Evolutionary conservation across 2,888 invertebrate genomes (phyloP).

Genomic region (Lissonota sp.): DNA sequence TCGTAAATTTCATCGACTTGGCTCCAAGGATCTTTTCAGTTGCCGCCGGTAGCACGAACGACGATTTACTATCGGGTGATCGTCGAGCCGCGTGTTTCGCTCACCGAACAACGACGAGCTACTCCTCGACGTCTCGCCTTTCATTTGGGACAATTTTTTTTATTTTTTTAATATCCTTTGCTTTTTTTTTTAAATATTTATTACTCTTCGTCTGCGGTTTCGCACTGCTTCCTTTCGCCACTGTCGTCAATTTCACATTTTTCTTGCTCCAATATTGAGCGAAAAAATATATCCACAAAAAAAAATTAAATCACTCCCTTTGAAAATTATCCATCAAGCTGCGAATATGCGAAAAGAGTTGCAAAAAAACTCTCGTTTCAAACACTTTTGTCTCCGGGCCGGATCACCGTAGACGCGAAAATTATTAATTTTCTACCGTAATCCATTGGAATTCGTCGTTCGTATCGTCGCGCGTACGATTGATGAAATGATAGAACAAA

Average conservation of each 20-base stretch:
- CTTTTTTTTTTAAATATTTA: background rate
- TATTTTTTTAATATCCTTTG: background rate
- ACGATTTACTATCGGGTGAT: conserved; percentile 12
- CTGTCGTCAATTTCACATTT: too few relatives aligned
- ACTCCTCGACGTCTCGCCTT: conserved; percentile 48
- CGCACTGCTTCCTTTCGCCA: background rate
- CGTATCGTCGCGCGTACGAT: background rate
- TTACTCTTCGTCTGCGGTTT: background rate
- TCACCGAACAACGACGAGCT: conserved; percentile 53
- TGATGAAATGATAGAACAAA: background rate
- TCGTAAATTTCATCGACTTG: conserved; percentile 5
- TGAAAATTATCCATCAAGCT: too few relatives aligned
- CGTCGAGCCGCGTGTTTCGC: conserved; percentile 46
- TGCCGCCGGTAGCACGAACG: conserved; percentile 45
- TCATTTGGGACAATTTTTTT: conserved; percentile 50
- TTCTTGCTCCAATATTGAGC: too few relatives aligned
- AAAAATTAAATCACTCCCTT: too few relatives aligned
- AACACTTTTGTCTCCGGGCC: too few relatives aligned
- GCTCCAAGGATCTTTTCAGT: conserved; percentile 14
- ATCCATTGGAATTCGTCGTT: conserved; percentile 28
- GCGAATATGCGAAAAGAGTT: too few relatives aligned
- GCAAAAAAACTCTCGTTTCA: too few relatives aligned
- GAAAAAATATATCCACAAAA: too few relatives aligned
- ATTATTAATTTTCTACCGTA: conserved; percentile 14
- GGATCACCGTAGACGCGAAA: too few relatives aligned